Evolutionary conservation across 2,888 invertebrate species (phyloP), one percentile per base, ranked within the genome.

Genomic region (Quadroppia sp.): DNA sequence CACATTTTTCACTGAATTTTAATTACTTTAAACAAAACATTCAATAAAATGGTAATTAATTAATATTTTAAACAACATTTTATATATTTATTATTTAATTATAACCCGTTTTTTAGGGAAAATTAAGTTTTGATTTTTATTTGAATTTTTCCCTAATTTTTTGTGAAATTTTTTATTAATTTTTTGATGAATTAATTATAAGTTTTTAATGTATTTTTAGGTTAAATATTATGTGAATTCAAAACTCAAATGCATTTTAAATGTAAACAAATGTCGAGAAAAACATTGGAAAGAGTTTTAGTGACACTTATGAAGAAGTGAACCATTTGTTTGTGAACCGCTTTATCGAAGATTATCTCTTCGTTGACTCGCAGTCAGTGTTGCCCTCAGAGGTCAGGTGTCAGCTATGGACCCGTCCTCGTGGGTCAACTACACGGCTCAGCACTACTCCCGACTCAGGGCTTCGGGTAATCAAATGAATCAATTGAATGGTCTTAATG

Each of bases 381-480:
- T 53, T 25, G 28, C 25, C 53, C 25, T 25, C 30, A 32, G 23
- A 23, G 56, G 30, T 61, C 30, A 17, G 17, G 61, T 32, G 32
- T 30, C 32, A 42, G 67, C 20, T 15, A 67, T 71, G 71, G 53
- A 71, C 36, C 40, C 71, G 50, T 56, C 48, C 45, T 53, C 30
- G 28, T 30, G 30, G 53, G 32, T 36, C 13, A 7, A 70, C 40
- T 50, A 50, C 53, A 36, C 71, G 50, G 71, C 71, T 17, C 71
- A 71, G n/a, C 56, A 71, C 23, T 56, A 71, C 25, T 56, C 71
- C 45, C 40, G 71, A 56, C 28, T 71, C 2, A 56, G 71, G 45
- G 36, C 71, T 76, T 2, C 76, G 75, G 20, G 74, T 72, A 56
- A 75, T 73, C 59, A 71, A 67, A n/a, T 74, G 72, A 11, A 61